Evolutionary conservation across 2,888 invertebrate species (phyloP), one percentile per base, ranked within the genome.

Genomic region (Noctua comes): DNA sequence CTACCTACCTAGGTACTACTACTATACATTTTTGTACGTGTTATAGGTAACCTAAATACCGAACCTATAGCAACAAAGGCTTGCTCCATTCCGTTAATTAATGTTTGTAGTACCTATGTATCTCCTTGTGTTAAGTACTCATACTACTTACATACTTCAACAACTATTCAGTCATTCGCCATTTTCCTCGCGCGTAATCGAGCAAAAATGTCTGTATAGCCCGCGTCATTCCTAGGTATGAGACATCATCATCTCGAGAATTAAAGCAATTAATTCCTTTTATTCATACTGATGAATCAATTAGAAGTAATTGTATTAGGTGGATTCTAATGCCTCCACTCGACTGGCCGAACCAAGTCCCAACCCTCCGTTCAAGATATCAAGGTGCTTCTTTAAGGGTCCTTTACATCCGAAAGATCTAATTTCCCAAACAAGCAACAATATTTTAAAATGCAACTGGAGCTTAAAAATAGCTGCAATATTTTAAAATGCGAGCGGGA

Each of bases 181-280:
- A 46, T 81, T 84, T 59, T 76, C 69, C 84, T 79, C 51, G 43
- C 69, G 46, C 85, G 80, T 88, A 83, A 88, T 77, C 65, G 68
- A 27, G 68, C 71, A 83, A 83, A 80, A 83, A 86, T 86, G 75
- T 77, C 68, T 73, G 54, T 48, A 54, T 73, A 46, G 46, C 46
- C n/a, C 62, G 40, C 74, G 82, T 86, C 80, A 87, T 76, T 64
- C 48, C 51, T 24, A 46, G 43, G 18, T 74, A 83, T 84, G 87
- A 84, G 59, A 80, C 87, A 87, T 85, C 82, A 75, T 54, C 84
- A 65, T 72, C 70, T 84, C 66, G 40, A 84, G 75, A 86, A 79
- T 84, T 83, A 70, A 27, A 66, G 40, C 71, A 83, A 73, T 76
- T 80, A 68, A 76, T 80, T 76, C 85, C 54, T 84, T 64, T 71